Conservation (phyloP, 2,113 vertebrate species). For the Hemiprocne comata region DNA sequence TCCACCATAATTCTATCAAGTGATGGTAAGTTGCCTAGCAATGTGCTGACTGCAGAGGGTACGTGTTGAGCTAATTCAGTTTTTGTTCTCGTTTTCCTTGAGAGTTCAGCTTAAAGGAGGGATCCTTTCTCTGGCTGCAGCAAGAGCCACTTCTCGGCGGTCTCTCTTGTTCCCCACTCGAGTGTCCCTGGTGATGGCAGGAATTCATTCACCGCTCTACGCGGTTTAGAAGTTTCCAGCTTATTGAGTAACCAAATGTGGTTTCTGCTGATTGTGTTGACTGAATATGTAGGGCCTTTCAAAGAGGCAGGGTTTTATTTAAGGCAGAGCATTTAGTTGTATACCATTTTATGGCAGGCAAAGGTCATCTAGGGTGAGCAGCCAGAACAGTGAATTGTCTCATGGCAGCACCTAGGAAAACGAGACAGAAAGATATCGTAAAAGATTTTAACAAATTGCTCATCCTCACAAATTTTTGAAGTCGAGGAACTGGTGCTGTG, state of each 20-base stretch:
- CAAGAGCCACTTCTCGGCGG: conserved; percentile 24
- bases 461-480: conserved; percentile 1
- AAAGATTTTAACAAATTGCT: conserved; percentile 52
- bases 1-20: conserved; percentile 58
- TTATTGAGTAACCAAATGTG: conserved; percentile 62
- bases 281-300: conserved; percentile 53
- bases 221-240: conserved; percentile 57
- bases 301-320: conserved; percentile 37
- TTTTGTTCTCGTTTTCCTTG: conserved; percentile 54
- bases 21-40: conserved; percentile 65
- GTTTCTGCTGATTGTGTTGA: conserved; percentile 57
- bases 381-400: conserved; percentile 21
- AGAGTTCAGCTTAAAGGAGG: conserved; percentile 52
- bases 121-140: not conserved
- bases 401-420: conserved; percentile 9
- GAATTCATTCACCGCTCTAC: conserved; percentile 38
- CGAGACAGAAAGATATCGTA: conserved; percentile 2
- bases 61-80: conserved; percentile 51
- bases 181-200: conserved; percentile 47
- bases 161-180: conserved; percentile 29
- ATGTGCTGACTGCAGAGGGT: conserved; percentile 34
- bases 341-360: conserved; percentile 31
- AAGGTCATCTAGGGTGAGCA: conserved; percentile 38
- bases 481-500: conserved; percentile 13
- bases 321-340: conserved; percentile 13